A percentile compares a stretch with the other conserved stretches of the same genome.
Evolutionary conservation across 2,797 vertebrate genomes (phyloP).

Genomic region (Pampus argenteus): DNA sequence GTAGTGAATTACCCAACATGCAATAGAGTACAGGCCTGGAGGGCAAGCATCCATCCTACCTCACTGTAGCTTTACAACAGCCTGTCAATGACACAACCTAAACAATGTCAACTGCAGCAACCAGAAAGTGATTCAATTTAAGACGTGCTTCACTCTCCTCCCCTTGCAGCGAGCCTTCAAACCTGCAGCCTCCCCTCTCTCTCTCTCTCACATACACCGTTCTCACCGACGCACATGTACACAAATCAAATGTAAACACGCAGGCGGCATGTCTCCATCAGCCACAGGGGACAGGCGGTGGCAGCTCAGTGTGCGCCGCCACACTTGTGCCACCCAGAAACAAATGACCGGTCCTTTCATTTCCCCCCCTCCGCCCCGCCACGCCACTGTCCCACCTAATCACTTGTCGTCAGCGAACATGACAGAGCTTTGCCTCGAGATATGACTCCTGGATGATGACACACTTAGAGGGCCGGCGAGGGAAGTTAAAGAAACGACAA

Average conservation of each 20-base stretch:
- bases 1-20: slow-evolving; percentile 56
- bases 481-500: slow-evolving; percentile 66
- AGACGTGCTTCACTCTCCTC: slow-evolving; percentile 56
- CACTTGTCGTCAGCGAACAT: slow-evolving; percentile 69
- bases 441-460: slow-evolving; percentile 78
- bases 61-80: slow-evolving; percentile 62
- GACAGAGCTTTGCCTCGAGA: slow-evolving; percentile 77
- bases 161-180: slow-evolving; percentile 56
- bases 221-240: slow-evolving; percentile 49
- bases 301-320: slow-evolving; percentile 36
- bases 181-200: slow-evolving; percentile 31
- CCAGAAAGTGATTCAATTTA: slow-evolving; percentile 78
- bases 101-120: slow-evolving; percentile 64
- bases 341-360: slow-evolving; percentile 73
- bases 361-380: slow-evolving; percentile 55
- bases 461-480: slow-evolving; percentile 71
- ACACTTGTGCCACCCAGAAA: slow-evolving; percentile 68
- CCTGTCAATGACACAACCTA: slow-evolving; percentile 56
- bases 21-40: slow-evolving; percentile 41
- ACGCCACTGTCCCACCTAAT: slow-evolving; percentile 69
- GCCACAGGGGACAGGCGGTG: slow-evolving; percentile 61
- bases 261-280: slow-evolving; percentile 60
- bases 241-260: slow-evolving; percentile 77
- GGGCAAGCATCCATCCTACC: slow-evolving; percentile 72
- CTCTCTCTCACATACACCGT: not conserved